Conservation (phyloP, 2,888 invertebrate genomes). For the Napeogenes inachia region DNA sequence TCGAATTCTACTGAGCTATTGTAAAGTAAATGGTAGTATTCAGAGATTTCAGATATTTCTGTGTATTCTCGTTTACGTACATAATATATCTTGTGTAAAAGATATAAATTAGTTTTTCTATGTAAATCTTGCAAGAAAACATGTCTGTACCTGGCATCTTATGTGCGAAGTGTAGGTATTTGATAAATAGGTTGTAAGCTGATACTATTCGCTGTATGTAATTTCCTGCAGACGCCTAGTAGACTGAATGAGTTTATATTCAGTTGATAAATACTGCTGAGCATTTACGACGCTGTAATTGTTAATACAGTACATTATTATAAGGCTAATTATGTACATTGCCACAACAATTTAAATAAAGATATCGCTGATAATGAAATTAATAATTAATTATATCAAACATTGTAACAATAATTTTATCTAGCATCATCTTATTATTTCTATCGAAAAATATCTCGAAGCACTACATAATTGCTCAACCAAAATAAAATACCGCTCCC, state of each 20-base stretch:
- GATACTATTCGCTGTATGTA: too few species aligned
- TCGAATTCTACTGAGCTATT: background rate
- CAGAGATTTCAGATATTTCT: background rate
- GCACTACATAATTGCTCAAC: background rate
- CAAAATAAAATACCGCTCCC: slow-evolving; percentile 4
- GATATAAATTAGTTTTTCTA: background rate
- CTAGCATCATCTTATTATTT: slow-evolving; percentile 4
- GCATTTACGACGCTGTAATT: too few species aligned
- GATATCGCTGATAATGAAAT: too few species aligned
- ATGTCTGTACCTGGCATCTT: background rate
- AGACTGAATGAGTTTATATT: too few species aligned
- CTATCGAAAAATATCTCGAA: background rate
- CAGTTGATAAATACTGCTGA: too few species aligned
- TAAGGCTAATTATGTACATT: too few species aligned
- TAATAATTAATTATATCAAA: background rate
- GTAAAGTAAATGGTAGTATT: background rate
- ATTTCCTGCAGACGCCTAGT: too few species aligned
- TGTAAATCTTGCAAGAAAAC: background rate
- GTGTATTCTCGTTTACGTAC: background rate
- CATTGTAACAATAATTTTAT: background rate
- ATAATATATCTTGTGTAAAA: background rate
- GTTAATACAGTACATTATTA: background rate
- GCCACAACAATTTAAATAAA: too few species aligned
- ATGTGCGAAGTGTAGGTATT: background rate
- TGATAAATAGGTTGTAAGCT: background rate